A percentile compares a stretch with the other conserved stretches of the same genome.
phyloP scores from a whole-genome alignment of 2,113 vertebrate species.

The Sylvilagus bachmani region DNA sequence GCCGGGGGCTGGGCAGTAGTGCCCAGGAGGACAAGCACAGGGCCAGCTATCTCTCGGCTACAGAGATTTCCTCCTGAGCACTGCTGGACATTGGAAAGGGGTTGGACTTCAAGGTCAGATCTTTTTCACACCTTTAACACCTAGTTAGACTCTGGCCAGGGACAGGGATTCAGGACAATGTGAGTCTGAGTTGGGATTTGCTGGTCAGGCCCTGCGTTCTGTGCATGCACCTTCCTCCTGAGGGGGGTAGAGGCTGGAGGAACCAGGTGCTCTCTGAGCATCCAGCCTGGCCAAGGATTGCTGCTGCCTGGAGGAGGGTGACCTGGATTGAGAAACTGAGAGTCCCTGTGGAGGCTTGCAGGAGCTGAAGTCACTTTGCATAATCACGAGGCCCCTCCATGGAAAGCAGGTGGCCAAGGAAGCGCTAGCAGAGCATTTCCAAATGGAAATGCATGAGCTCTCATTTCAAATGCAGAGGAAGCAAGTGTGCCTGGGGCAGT shows the following conservation, averaged over 20 bases:
- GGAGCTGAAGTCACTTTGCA: background rate
- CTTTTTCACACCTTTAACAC: background rate
- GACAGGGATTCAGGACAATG: background rate
- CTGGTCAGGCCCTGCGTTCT: background rate
- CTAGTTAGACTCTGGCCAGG: background rate
- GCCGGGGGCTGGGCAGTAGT: slow-evolving; percentile 91
- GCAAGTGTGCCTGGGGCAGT: no score
- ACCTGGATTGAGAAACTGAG: background rate
- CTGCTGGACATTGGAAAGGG: slow-evolving; percentile 84
- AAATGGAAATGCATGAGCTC: no score
- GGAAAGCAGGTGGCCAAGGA: background rate
- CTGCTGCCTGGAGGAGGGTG: background rate
- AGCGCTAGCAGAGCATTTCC: background rate
- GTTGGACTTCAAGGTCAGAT: background rate
- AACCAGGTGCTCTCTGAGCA: background rate
- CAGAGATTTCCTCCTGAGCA: slow-evolving; percentile 92
- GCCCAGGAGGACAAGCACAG: slow-evolving; percentile 90
- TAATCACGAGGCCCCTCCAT: background rate
- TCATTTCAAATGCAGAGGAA: no score
- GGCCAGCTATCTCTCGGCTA: slow-evolving; percentile 87
- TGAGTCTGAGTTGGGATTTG: background rate
- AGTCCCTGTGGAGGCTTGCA: background rate
- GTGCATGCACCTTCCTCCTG: background rate
- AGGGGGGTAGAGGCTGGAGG: background rate
- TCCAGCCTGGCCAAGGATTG: background rate